Evolutionary conservation across 2,888 invertebrate genomes (phyloP).

Genomic region (Electrophaes corylata): DNA sequence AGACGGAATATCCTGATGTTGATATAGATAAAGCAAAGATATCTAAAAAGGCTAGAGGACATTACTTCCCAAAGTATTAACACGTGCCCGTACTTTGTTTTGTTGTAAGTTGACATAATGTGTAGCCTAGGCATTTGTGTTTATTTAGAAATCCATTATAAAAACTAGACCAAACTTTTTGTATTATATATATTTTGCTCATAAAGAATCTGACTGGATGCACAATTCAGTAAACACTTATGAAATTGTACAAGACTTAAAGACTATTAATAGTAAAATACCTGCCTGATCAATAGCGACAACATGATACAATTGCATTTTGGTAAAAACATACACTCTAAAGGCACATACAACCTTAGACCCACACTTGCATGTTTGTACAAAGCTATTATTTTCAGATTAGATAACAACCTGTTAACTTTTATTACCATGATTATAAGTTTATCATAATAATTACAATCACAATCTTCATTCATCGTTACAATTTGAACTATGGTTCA

Average conservation of each 20-base stretch:
- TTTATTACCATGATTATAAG: no score
- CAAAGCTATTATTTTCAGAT: no score
- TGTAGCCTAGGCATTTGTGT: background rate
- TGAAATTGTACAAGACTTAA: background rate
- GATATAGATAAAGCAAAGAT: conserved; percentile 87
- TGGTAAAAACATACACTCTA: no score
- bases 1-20: conserved; percentile 89
- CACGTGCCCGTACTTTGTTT: background rate
- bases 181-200: conserved; percentile 7
- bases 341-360: no score
- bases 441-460: no score
- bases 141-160: conserved; percentile 2
- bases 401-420: no score
- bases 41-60: conserved; percentile 85
- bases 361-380: no score
- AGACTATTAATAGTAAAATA: background rate
- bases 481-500: no score
- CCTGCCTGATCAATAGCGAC: background rate
- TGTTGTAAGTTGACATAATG: background rate
- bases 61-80: conserved; percentile 81
- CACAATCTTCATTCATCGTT: no score
- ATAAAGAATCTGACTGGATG: background rate
- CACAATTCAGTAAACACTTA: background rate
- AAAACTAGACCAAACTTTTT: conserved; percentile 3
- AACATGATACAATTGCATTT: background rate